Base-by-base conservation (phyloP, 2,888 invertebrate genomes). In the Dexiosoma caninum region DNA sequence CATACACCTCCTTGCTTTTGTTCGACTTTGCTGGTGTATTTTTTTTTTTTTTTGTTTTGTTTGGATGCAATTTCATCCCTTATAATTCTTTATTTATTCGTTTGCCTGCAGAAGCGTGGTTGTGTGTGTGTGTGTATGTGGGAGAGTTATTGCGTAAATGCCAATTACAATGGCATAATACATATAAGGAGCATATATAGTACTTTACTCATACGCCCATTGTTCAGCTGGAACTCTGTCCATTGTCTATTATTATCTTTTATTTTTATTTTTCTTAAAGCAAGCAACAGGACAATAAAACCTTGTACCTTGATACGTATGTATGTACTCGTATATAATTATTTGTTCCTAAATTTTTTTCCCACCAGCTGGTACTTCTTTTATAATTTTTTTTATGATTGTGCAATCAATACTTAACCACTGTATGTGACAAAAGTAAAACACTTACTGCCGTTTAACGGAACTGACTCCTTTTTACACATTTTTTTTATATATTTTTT, bases 11-110 rank as follows among this genome's bases (percentile, higher is more conserved):
- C n/a, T 19, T 23, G 21, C 2, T 14, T 7, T 46, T 23, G 42
- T 9, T 8, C n/a, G 7, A 19, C 14, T 37, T 5, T 49, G 8
- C 12, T 8, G 10, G n/a, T 37, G 3, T 9, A 19, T 35, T 46
- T 21, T 8, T 62, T 9, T 46, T 19, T 42, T 42, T 42, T 46
- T 46, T 10, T 2, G 12, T 1, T 14, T 6, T 30, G 30, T 62
- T 23, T 71, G 64, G 57, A 82, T 82, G 83, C 83, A 83, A 42
- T 81, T 76, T 78, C 81, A 83, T 69, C 84, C 84, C 84, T 69
- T 81, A 81, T 35, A 37, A 19, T 44, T 12, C 49, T 60, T 35
- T 23, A 51, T 59, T 32, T 51, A 23, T 67, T 67, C 27, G 6
- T 27, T 30, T 44, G n/a, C 23, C 12, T 35, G 35, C 32, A 40